These are phyloP conservation scores for Gastrophysa polygoni DNA, from an alignment of 2,888 invertebrate species.

Conservation along the genomic window DNA sequence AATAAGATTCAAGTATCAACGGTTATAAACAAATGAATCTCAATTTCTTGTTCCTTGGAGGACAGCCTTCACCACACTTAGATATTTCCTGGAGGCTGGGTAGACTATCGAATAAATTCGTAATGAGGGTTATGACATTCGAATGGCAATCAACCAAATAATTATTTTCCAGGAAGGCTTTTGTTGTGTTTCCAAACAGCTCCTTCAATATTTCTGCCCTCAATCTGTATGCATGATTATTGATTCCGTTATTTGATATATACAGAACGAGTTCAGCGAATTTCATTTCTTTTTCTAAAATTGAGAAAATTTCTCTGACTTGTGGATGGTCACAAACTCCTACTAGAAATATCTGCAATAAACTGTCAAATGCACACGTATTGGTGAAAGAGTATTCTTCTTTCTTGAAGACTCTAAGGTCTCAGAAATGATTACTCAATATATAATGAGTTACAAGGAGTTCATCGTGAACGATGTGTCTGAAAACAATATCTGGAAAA, in stretches of 20 bases:
- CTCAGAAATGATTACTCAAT: background rate
- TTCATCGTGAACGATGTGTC: too few relatives aligned
- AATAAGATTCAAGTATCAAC: background rate
- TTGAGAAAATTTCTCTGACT: background rate
- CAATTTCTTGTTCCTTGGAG: background rate
- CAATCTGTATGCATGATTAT: background rate
- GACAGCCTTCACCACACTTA: background rate
- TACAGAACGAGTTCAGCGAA: conserved; percentile 3
- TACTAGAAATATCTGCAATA: conserved; percentile 2
- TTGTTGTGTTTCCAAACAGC: background rate
- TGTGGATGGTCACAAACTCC: conserved; percentile 2
- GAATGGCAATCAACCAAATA: background rate
- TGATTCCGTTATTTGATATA: background rate
- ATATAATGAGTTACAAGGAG: background rate
- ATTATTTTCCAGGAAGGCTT: background rate
- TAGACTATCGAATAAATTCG: background rate
- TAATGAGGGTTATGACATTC: background rate
- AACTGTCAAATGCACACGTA: conserved; percentile 9
- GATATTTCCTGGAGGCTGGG: background rate
- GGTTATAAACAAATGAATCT: background rate
- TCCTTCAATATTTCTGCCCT: conserved; percentile 7
- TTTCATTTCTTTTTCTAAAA: background rate
- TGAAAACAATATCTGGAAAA: background rate
- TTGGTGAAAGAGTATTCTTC: conserved; percentile 1
- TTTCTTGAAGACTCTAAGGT: conserved; percentile 2